A percentile compares a stretch with the other conserved stretches of the same genome.
These are phyloP conservation scores for Nerophis ophidion DNA, from an alignment of 2,113 vertebrate genomes.

Conservation along the genomic window DNA sequence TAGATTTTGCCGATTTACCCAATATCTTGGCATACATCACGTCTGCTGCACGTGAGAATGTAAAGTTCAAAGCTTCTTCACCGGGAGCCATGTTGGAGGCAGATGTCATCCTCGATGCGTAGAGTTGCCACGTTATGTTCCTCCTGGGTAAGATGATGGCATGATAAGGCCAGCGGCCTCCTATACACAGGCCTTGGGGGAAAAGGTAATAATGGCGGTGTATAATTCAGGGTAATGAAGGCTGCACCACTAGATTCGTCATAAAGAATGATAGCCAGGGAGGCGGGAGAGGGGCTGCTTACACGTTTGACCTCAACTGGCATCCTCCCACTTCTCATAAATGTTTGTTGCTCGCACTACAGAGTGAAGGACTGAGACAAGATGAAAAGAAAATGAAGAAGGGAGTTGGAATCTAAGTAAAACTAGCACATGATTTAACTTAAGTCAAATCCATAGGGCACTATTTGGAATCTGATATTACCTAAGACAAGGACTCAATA, in stretches of 20 bases:
- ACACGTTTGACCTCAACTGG: constrained; percentile 62
- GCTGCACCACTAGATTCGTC: constrained; percentile 61
- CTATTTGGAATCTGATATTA: constrained; percentile 41
- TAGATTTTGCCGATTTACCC: no score
- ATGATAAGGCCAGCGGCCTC: constrained; percentile 58
- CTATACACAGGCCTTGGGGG: constrained; percentile 42
- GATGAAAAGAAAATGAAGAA: constrained; percentile 30
- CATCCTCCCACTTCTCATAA: constrained; percentile 62
- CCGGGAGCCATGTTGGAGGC: constrained; percentile 56
- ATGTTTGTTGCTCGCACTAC: constrained; percentile 43
- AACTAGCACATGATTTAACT: constrained; percentile 24
- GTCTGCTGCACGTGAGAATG: constrained; percentile 28
- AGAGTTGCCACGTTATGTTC: constrained; percentile 38
- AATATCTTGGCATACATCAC: constrained; percentile 37
- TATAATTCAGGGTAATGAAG: constrained; percentile 72
- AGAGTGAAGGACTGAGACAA: constrained; percentile 8
- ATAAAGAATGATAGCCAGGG: constrained; percentile 66
- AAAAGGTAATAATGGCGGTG: constrained; percentile 58
- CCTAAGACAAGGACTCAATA: constrained; percentile 10
- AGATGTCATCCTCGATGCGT: constrained; percentile 57
- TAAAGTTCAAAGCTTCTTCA: constrained; percentile 59
- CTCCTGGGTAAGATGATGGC: constrained; percentile 62
- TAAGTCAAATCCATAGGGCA: constrained; percentile 36
- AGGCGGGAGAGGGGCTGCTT: constrained; percentile 30
- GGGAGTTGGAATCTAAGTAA: not conserved